Percentiles rank a stretch among this genome's conserved stretches.
These are phyloP conservation scores for Dolichotis patagonum DNA, from an alignment of 2,113 vertebrate genomes.

Conservation along the genomic window DNA sequence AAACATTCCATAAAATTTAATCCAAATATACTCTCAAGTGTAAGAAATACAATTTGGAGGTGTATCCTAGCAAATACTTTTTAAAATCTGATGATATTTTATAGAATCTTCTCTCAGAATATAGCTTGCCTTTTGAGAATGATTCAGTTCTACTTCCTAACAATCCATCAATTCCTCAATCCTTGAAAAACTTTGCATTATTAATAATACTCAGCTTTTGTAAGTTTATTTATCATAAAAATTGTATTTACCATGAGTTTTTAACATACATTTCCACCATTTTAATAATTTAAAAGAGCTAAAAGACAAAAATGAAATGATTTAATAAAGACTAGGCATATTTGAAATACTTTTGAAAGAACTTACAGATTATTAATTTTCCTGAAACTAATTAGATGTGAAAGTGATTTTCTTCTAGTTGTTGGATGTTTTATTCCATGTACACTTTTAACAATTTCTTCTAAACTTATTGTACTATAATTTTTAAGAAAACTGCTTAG, in stretches of 20 bases:
- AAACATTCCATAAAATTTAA: not conserved
- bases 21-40: not conserved
- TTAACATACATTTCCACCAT: not conserved
- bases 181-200: not conserved
- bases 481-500: slow-evolving; percentile 54
- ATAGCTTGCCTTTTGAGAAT: not conserved
- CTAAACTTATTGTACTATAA: not conserved
- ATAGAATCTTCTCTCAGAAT: not conserved
- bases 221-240: not conserved
- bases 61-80: not conserved
- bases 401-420: not conserved
- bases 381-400: not conserved
- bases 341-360: not conserved
- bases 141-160: not conserved
- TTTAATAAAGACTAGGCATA: not conserved
- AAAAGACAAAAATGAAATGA: not conserved
- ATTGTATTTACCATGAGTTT: not conserved
- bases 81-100: not conserved
- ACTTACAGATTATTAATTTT: not conserved
- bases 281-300: not conserved
- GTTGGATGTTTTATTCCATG: slow-evolving; percentile 43
- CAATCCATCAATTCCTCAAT: not conserved
- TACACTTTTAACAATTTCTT: slow-evolving; percentile 68
- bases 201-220: not conserved
- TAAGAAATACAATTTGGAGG: not conserved